Base-by-base conservation (phyloP, 2,888 invertebrate species). In the Terebella lapidaria region DNA sequence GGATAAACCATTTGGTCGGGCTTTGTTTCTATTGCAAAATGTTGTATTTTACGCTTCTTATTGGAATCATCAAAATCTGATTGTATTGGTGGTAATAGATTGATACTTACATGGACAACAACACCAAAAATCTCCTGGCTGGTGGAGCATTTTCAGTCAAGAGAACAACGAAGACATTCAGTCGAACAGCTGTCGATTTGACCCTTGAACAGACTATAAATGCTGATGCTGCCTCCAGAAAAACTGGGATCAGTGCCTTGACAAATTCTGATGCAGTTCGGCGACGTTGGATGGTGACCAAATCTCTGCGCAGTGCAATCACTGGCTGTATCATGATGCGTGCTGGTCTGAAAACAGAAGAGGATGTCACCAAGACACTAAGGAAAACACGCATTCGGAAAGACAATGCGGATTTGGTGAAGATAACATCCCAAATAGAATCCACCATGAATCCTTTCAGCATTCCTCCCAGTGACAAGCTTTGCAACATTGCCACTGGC, bases 141-240 rank as follows among this genome's bases (percentile, higher is more conserved):
- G 35, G 53, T 30, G 62, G 62, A 15, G 46, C 62, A 30, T 63
- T 64, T 26, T 62, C 64, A 26, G 30, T 63, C 22, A 46, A 53
- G 47, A 29, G 62, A 59, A 63, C 62, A 29, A 42, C 58, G 18
- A 60, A 63, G n/a, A 15, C 28, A 4, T 63, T 63, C 51, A 42
- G 52, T 27, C 26, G 56, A 27, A 28, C 24, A 49, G 60, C 61
- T 45, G 61, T 64, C 20, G 62, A 64, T 42, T 27, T 59, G 46
- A 64, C 58, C 29, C 61, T 64, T 24, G 63, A 63, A 28, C 61
- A 63, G 51, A 64, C 58, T 2, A 49, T 61, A 18, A 63, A 63
- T 30, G 35, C 51, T 47, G 63, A 62, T 58, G 61, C 61, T 54
- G 61, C 63, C 3, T 63, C 58, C 18, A 26, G 63, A 22, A 49